phyloP scores from a whole-genome alignment of 2,888 invertebrate genomes.

The Nezara viridula region DNA sequence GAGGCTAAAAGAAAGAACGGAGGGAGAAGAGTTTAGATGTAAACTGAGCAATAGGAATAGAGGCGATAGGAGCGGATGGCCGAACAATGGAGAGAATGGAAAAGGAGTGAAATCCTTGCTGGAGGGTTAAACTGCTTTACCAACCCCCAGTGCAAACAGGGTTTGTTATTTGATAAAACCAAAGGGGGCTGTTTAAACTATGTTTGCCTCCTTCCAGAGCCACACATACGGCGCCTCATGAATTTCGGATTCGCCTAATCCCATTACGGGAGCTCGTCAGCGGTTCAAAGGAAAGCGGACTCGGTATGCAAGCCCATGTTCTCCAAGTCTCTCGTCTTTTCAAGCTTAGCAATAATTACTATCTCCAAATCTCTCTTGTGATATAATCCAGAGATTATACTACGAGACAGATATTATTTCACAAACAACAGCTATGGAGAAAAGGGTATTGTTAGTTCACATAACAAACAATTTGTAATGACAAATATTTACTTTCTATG shows the following conservation, averaged over 20 bases:
- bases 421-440: too few relatives aligned
- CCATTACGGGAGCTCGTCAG: conserved; percentile 33
- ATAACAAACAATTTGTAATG: too few relatives aligned
- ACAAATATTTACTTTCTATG: too few relatives aligned
- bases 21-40: neutral
- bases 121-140: conserved; percentile 51
- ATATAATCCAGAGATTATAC: neutral
- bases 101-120: conserved; percentile 42
- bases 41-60: neutral
- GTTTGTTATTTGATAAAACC: conserved; percentile 58
- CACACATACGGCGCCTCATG: conserved; percentile 54
- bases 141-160: conserved; percentile 42
- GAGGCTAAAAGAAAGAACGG: neutral
- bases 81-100: conserved; percentile 34
- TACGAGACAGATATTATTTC: too few relatives aligned
- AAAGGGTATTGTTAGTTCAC: too few relatives aligned
- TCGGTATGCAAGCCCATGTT: conserved; percentile 35
- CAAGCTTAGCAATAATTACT: conserved; percentile 4
- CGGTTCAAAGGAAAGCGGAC: conserved; percentile 43
- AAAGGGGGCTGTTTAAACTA: conserved; percentile 40
- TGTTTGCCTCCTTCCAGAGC: conserved; percentile 20
- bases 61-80: neutral
- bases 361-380: neutral
- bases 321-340: neutral
- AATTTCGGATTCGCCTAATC: conserved; percentile 58